Percentiles rank a stretch among this genome's conserved stretches.
Conservation (phyloP, 2,888 invertebrate genomes). For the Cephus pygmeus region DNA sequence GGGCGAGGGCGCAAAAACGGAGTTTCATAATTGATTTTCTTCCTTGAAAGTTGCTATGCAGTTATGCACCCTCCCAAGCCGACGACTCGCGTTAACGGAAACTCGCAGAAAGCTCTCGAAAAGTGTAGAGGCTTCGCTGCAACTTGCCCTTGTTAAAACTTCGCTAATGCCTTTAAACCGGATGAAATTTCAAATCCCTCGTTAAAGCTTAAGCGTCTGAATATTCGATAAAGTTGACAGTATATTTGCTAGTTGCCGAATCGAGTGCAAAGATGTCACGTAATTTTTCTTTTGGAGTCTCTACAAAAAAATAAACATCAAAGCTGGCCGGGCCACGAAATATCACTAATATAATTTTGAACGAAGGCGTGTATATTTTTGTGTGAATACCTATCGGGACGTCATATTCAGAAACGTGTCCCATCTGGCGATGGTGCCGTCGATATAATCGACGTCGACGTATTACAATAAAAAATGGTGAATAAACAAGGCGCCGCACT, state of each 20-base stretch:
- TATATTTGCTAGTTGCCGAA: not conserved
- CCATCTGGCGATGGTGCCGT: slow-evolving; percentile 14
- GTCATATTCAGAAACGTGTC: slow-evolving; percentile 11
- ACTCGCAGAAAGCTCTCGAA: slow-evolving; percentile 42
- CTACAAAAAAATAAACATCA: not conserved
- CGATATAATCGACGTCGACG: slow-evolving; percentile 10
- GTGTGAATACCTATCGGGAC: not conserved
- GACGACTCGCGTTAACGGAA: slow-evolving; percentile 33
- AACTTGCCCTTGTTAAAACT: not conserved
- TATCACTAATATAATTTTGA: not conserved
- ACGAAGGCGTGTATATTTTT: not conserved
- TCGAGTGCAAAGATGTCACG: not conserved
- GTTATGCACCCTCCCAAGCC: slow-evolving; percentile 40
- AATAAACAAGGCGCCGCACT: not conserved
- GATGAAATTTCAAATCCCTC: not conserved
- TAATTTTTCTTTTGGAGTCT: not conserved
- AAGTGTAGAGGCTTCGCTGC: slow-evolving; percentile 35
- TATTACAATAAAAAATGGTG: slow-evolving; percentile 5
- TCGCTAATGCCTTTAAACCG: not conserved
- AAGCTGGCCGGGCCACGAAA: not conserved
- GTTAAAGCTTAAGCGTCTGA: not conserved
- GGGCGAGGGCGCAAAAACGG: not conserved
- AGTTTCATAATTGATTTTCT: slow-evolving; percentile 60
- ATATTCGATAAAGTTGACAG: not conserved
- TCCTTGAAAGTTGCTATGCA: slow-evolving; percentile 45